Evolutionary conservation across 2,797 vertebrate species (phyloP), one percentile per base, ranked within the genome.

Genomic region (Rhinoraja longicauda): DNA sequence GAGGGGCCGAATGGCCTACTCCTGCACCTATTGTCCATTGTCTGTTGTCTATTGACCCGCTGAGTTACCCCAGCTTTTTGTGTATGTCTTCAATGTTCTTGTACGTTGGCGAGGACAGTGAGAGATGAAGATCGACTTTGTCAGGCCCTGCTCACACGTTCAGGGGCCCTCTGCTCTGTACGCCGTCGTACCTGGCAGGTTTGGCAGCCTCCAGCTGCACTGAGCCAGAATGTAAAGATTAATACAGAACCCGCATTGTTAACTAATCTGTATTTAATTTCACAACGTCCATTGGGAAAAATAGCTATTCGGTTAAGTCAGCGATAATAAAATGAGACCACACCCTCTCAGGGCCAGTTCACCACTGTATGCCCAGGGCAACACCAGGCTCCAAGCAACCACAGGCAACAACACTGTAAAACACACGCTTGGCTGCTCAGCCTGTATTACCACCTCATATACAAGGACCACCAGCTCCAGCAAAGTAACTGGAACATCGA

Each of bases 301-400:
- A 88, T 67, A 88, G 21, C 84, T 88, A 88, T 88, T 88, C 36
- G 84, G 84, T 88, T 67, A 19, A 88, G 84, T 88, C 84, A 88
- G 59, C n/a, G 67, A 59, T n/a, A 88, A 67, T 88, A 67, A 67
- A 88, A 32, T 36, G n/a, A 36, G 67, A 88, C 84, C 84, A 64
- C 84, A 67, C 84, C 84, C 84, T 88, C 84, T 4, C 17, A 88
- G 67, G 84, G 67, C 84, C 59, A 67, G 19, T 88, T 36, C 84
- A 67, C 84, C 84, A 64, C 2, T 7, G n/a, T 21, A 32, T 36
- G 67, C 57, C 62, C 4, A 86, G 57, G 62, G n/a, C 26, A 62
- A 32, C 24, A n/a, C 59, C 59, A 36, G n/a, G 59, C 62, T 36
- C 59, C 84, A 88, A 88, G 29, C 59, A 88, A 67, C n/a, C 84